Evolutionary conservation across 2,113 vertebrate genomes (phyloP).

Genomic region (Prolemur simus): DNA sequence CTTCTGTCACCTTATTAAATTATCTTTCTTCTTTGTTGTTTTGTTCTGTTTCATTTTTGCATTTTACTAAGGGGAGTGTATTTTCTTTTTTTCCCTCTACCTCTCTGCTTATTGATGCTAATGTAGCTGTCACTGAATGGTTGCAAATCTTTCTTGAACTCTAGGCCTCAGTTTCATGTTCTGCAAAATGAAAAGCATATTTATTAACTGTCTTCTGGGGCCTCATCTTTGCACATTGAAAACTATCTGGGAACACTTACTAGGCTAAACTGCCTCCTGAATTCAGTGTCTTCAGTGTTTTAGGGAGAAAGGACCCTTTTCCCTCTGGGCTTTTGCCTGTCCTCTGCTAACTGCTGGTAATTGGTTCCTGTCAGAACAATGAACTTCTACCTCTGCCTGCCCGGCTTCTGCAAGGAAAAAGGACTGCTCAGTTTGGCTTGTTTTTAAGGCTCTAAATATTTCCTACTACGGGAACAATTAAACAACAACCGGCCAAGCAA

Average conservation of each 20-base stretch:
- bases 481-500: not conserved
- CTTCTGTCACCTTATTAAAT: not conserved
- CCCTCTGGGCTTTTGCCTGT: not conserved
- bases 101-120: not conserved
- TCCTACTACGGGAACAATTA: not conserved
- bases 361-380: conserved; percentile 37
- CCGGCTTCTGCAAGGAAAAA: not conserved
- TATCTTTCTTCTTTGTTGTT: not conserved
- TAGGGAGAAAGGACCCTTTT: not conserved
- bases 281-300: not conserved
- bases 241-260: not conserved
- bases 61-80: not conserved
- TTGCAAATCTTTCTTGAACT: not conserved
- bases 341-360: conserved; percentile 3
- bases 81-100: not conserved
- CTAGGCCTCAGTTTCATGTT: not conserved
- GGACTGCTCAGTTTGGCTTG: not conserved
- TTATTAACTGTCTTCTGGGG: not conserved
- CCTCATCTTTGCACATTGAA: not conserved
- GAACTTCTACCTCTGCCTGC: not conserved
- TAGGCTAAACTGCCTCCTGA: not conserved
- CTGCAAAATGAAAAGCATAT: not conserved
- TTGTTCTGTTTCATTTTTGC: not conserved
- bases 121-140: not conserved
- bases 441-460: not conserved